Evolutionary conservation across 2,797 vertebrate genomes (phyloP), one percentile per base, ranked within the genome.

Genomic region (Falco biarmicus): DNA sequence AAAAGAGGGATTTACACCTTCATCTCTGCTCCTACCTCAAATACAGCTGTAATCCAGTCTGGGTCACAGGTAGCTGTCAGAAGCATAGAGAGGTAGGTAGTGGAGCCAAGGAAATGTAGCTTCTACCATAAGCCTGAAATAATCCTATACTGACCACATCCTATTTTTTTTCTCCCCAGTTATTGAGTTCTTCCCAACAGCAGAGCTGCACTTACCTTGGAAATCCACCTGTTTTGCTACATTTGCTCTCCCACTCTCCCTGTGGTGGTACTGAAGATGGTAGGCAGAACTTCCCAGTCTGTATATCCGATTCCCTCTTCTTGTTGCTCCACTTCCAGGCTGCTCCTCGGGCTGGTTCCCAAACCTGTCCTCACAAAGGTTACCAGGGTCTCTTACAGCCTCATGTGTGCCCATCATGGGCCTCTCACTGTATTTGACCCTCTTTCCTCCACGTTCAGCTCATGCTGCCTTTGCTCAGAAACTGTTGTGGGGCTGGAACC

Each of bases 391-490:
- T 83, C 71, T 80, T 39, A 31, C 12, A 76, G 37, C 28, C 39
- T 19, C 39, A 11, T 3, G 9, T 0, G 0, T 43, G 32, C 48
- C 37, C 3, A 3, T 3, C 2, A 1, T 16, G 53, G 71, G 34
- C 31, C 76, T 84, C 34, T 28, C 13, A 21, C 12, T 45, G 28
- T 13, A 19, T 22, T 76, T 79, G 32, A 68, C 18, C 16, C 10
- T 43, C 22, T 39, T 82, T 29, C 9, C 13, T 34, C 16, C 7
- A 18, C 16, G 61, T 56, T 29, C 66, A 61, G 54, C 28, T 69
- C 32, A 29, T 8, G 13, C 29, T 41, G 28, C 8, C 19, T 81
- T 71, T 31, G 19, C 37, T 61, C 56, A 85, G 82, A 68, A 84
- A 78, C 8, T 31, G 12, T 4, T 51, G 21, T 37, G 66, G 50